Evolutionary conservation across 2,888 invertebrate genomes (phyloP).

Genomic region (Scaptomyza cyrtandrae): DNA sequence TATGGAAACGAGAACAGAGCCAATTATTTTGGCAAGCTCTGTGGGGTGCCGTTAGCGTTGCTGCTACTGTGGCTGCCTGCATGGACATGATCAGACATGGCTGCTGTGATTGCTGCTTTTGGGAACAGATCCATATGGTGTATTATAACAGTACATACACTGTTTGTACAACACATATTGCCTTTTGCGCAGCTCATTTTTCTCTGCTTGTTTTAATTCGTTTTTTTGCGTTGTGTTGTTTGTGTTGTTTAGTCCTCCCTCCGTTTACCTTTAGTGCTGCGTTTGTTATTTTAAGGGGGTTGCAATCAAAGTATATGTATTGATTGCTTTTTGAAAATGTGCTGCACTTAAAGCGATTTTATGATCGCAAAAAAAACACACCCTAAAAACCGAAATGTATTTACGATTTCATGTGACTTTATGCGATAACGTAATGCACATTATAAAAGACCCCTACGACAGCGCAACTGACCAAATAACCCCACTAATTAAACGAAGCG

Average conservation of each 20-base stretch:
- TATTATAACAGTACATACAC: constrained; percentile 4
- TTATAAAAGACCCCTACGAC: constrained; percentile 16
- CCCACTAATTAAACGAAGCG: constrained; percentile 1
- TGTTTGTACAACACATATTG: constrained; percentile 17
- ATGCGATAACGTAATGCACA: constrained; percentile 46
- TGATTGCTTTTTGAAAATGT: constrained; percentile 38
- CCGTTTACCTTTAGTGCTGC: neutral
- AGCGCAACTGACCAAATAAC: constrained; percentile 1
- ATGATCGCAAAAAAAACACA: constrained; percentile 32
- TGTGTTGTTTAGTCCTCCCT: constrained; percentile 31
- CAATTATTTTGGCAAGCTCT: constrained; percentile 62
- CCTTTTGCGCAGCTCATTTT: constrained; percentile 34
- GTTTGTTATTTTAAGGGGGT: constrained; percentile 41
- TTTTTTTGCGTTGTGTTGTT: constrained; percentile 7
- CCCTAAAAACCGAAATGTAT: constrained; percentile 23
- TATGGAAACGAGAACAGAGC: constrained; percentile 14
- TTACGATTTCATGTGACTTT: constrained; percentile 26
- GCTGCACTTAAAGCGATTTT: constrained; percentile 25
- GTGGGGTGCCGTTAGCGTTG: constrained; percentile 33
- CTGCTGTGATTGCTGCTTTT: constrained; percentile 13
- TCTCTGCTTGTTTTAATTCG: constrained; percentile 9
- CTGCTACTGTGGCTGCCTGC: constrained; percentile 3
- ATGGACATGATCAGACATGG: constrained; percentile 32
- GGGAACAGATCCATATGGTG: constrained; percentile 25
- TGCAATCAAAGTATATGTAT: constrained; percentile 34